Conservation (phyloP, 2,113 vertebrate species). For the Erythrocebus patas region DNA sequence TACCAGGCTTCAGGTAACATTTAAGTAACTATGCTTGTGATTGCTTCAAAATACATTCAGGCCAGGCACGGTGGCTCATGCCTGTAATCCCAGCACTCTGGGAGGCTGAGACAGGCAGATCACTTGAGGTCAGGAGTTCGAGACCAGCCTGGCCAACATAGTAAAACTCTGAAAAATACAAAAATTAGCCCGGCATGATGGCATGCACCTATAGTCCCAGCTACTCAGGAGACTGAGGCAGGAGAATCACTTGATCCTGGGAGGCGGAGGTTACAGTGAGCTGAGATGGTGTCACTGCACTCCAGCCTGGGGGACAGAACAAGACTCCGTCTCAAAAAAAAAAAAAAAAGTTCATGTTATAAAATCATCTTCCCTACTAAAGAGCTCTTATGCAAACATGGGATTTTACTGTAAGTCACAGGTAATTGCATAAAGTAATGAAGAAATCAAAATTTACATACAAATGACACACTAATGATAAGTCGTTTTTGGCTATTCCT, state of each 20-base stretch:
- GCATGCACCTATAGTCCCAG: no score
- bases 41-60: neutral
- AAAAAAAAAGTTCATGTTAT: neutral
- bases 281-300: neutral
- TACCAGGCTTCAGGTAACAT: neutral
- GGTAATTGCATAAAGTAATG: neutral
- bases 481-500: neutral
- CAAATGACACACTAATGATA: neutral
- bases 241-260: neutral
- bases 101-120: neutral
- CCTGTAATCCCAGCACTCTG: neutral
- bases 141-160: neutral
- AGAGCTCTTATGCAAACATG: conserved; percentile 35
- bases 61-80: neutral
- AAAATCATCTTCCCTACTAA: neutral
- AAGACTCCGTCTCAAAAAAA: neutral
- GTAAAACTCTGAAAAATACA: neutral
- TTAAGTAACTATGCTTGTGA: neutral
- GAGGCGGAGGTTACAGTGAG: neutral
- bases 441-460: conserved; percentile 6
- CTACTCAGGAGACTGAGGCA: neutral
- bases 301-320: neutral
- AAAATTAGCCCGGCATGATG: no score
- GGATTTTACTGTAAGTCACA: conserved; percentile 11
- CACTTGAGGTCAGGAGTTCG: neutral